Evolutionary conservation across 2,797 vertebrate species (phyloP).

Genomic region (Nannoperca australis): DNA sequence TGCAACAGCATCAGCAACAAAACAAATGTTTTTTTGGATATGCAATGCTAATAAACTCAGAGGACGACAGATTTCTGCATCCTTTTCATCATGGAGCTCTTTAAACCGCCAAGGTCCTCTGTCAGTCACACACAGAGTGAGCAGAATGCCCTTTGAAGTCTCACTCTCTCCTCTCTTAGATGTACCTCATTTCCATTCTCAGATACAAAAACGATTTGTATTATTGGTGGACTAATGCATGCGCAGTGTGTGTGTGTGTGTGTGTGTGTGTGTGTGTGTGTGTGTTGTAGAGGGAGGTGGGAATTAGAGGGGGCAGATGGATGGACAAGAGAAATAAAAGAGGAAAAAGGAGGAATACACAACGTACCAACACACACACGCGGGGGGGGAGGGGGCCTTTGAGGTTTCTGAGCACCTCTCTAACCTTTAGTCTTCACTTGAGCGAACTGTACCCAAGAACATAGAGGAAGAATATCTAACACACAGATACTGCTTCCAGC

Average conservation of each 20-base stretch:
- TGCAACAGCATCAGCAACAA: constrained; percentile 57
- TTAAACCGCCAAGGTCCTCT: constrained; percentile 75
- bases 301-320: constrained; percentile 68
- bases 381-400: constrained; percentile 64
- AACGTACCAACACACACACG: background rate
- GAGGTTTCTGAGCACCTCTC: constrained; percentile 73
- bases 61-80: constrained; percentile 78
- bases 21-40: constrained; percentile 76
- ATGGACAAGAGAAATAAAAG: constrained; percentile 65
- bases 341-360: constrained; percentile 58
- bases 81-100: constrained; percentile 81
- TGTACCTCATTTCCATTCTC: constrained; percentile 84
- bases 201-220: constrained; percentile 80
- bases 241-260: constrained; percentile 53
- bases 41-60: constrained; percentile 79
- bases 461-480: constrained; percentile 36
- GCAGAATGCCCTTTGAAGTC: constrained; percentile 80
- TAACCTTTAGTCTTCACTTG: constrained; percentile 44
- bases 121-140: constrained; percentile 72
- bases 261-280: constrained; percentile 49
- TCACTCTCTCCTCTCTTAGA: constrained; percentile 78
- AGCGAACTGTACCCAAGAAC: constrained; percentile 51
- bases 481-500: constrained; percentile 19
- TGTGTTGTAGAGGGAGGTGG: constrained; percentile 39
- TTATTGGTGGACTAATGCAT: constrained; percentile 82